These are phyloP conservation scores for Sesia bembeciformis DNA, from an alignment of 2,888 invertebrate species.

Conservation along the genomic window DNA sequence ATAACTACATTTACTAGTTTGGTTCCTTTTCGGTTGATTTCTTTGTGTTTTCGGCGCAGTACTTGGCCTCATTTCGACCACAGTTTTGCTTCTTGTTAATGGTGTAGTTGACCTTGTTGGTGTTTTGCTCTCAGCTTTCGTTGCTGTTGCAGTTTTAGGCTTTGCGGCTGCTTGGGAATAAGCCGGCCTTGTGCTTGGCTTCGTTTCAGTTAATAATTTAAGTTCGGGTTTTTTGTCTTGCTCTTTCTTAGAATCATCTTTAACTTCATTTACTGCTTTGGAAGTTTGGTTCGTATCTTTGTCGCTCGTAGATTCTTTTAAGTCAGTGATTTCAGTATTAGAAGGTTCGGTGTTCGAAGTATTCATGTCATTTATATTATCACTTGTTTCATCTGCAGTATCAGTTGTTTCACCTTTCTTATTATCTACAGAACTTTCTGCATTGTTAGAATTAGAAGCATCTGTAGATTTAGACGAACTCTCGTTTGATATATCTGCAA, in stretches of 20 bases:
- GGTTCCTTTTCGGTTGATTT: constrained; percentile 42
- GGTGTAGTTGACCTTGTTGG: constrained; percentile 27
- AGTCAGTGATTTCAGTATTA: not conserved
- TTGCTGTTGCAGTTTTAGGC: constrained; percentile 40
- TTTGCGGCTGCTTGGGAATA: constrained; percentile 71
- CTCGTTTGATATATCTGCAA: constrained; percentile 50
- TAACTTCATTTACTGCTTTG: not conserved
- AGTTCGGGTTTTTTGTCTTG: constrained; percentile 7
- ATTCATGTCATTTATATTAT: not conserved
- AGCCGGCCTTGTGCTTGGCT: constrained; percentile 40
- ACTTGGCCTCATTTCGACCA: constrained; percentile 53
- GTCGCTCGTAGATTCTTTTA: not conserved
- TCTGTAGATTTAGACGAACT: constrained; percentile 35
- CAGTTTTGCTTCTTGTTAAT: constrained; percentile 57
- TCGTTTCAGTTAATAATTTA: constrained; percentile 24
- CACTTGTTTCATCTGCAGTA: not conserved
- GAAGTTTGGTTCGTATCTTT: not conserved
- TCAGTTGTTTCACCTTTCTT: not conserved
- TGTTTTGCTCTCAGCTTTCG: constrained; percentile 48
- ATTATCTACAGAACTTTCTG: not conserved
- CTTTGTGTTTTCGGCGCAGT: constrained; percentile 28
- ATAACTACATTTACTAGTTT: constrained; percentile 61
- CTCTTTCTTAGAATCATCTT: not conserved
- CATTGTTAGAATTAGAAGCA: not conserved
- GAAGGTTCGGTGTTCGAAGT: not conserved